These are phyloP conservation scores for Drosophila biarmipes DNA, from an alignment of 1,140 invertebrate species.

Conservation along the genomic window DNA sequence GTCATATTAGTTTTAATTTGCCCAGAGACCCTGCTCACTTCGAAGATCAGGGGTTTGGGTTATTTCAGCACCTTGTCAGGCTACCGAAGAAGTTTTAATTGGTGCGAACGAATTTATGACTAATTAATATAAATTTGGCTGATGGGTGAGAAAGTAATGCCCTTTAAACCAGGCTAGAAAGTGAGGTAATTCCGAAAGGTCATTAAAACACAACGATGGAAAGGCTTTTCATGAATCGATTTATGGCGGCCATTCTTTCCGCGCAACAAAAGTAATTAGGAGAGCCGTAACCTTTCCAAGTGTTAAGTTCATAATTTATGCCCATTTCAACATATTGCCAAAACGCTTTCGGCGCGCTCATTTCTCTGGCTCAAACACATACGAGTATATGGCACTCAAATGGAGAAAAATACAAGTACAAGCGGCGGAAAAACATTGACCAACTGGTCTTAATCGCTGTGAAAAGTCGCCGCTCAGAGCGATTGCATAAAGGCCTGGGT, in stretches of 20 bases:
- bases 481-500: slow-evolving; percentile 30
- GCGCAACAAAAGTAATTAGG: slow-evolving; percentile 26
- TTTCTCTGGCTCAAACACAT: slow-evolving; percentile 14
- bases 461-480: slow-evolving; percentile 37
- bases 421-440: slow-evolving; percentile 44
- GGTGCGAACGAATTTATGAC: neutral
- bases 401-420: slow-evolving; percentile 28
- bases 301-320: slow-evolving; percentile 49
- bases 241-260: neutral
- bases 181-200: neutral
- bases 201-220: neutral
- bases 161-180: neutral
- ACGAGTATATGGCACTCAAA: slow-evolving; percentile 2
- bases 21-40: too few species aligned
- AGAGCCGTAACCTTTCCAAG: slow-evolving; percentile 31
- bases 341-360: slow-evolving; percentile 33
- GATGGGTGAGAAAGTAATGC: slow-evolving; percentile 3
- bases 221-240: neutral
- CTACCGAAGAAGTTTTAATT: neutral
- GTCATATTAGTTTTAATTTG: slow-evolving; percentile 11
- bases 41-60: neutral
- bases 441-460: slow-evolving; percentile 46
- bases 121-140: too few species aligned
- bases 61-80: too few species aligned
- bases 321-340: slow-evolving; percentile 49